Evolutionary conservation across 2,797 vertebrate species (phyloP).

Genomic region (Sorex maritimensis): DNA sequence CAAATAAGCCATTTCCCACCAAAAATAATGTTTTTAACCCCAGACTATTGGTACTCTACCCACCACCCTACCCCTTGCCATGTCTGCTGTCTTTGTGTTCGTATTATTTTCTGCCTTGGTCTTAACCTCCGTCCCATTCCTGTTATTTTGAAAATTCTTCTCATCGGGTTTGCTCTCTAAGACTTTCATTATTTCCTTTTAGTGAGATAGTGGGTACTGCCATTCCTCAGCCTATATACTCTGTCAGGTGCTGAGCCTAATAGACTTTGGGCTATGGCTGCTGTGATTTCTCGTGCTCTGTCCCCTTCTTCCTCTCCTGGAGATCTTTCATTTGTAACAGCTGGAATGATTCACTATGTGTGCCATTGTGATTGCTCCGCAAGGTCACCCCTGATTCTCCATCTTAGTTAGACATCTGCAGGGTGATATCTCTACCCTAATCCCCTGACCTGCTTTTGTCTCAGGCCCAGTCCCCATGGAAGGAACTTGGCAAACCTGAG

Average conservation of each 20-base stretch:
- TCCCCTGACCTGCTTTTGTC: not conserved
- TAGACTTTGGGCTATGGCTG: constrained; percentile 43
- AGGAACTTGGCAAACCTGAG: constrained; percentile 34
- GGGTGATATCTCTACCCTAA: not conserved
- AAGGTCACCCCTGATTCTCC: not conserved
- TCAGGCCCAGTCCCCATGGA: not conserved
- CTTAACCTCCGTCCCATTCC: constrained; percentile 26
- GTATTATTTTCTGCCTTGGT: constrained; percentile 19
- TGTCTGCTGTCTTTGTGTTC: constrained; percentile 30
- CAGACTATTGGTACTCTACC: constrained; percentile 10
- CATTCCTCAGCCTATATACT: not conserved
- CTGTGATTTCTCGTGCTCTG: not conserved
- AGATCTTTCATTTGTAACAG: constrained; percentile 35
- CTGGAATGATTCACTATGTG: not conserved
- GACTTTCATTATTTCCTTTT: not conserved
- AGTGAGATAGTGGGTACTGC: not conserved
- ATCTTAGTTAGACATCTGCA: not conserved
- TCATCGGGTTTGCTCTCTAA: constrained; percentile 50
- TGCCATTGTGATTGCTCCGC: not conserved
- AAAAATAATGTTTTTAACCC: constrained; percentile 27
- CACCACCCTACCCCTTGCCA: too few relatives aligned
- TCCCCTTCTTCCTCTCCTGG: constrained; percentile 22
- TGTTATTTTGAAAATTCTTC: constrained; percentile 34
- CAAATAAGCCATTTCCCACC: constrained; percentile 28
- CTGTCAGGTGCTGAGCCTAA: not conserved